Evolutionary conservation across 2,797 vertebrate genomes (phyloP), one percentile per base, ranked within the genome.

Genomic region (Trichosurus vulpecula): DNA sequence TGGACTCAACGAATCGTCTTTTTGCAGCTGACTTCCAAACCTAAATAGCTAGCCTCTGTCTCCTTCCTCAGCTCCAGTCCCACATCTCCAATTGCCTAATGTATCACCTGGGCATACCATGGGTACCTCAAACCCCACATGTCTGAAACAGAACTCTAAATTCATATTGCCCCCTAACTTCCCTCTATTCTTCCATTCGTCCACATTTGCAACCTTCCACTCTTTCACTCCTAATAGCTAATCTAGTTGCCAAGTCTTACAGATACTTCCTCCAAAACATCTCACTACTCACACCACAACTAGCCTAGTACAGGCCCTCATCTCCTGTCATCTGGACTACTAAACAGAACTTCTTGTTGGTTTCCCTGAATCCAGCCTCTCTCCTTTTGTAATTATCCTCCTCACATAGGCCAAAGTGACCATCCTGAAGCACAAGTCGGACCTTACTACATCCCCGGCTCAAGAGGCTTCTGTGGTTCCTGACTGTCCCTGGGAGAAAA

Each of bases 31-130:
- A 19, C 56, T 94, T 57, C 61, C 87, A 92, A 51, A 92, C 53
- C 13, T 35, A 91, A 58, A 27, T 54, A 31, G n/a, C 90, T 96
- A 61, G 52, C 47, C 29, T 2, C 47, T 94, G 91, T 3, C 4
- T 92, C 52, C 92, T 35, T 57, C 51, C 35, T 92, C 14, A 54
- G 14, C 92, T 93, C 89, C 22, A 53, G 91, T 51, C 93, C 31
- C 54, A 93, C 81, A 90, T 51, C 89, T 29, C 29, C 58, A 47
- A 61, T 90, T 94, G 51, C 93, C 92, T 90, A 12, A 47, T 92
- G 81, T 93, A 95, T 93, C 91, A 51, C 54, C 10, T 57, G 41
- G 30, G 30, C 51, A 3, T 57, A 56, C 16, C 41, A 30, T 16
- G 56, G 91, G 30, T 58, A 54, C 41, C 52, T 93, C 92, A 81